phyloP scores from a whole-genome alignment of 2,888 invertebrate genomes.

The Arrhopalites spinosus region DNA sequence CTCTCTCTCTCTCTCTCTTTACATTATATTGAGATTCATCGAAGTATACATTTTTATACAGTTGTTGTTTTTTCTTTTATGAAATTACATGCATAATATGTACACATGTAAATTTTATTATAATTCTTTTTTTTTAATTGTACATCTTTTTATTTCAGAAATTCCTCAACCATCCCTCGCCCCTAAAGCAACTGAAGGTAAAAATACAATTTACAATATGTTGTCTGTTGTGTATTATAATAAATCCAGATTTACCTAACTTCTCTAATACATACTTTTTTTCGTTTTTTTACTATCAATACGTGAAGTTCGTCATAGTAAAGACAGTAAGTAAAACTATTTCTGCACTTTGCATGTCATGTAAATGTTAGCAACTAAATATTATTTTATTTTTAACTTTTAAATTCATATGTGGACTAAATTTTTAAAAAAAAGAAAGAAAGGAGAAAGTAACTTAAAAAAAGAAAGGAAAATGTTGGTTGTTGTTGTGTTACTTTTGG shows the following conservation, averaged over 20 bases:
- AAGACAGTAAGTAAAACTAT: constrained; percentile 52
- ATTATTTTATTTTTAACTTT: not conserved
- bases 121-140: not conserved
- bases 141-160: constrained; percentile 67
- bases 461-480: not conserved
- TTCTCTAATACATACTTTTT: too few relatives aligned
- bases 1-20: not conserved
- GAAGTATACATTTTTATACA: not conserved
- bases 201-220: too few relatives aligned
- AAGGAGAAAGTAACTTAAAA: too few relatives aligned
- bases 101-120: too few relatives aligned
- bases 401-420: not conserved
- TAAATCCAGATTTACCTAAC: too few relatives aligned
- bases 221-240: too few relatives aligned
- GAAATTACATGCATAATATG: too few relatives aligned
- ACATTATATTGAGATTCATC: too few relatives aligned
- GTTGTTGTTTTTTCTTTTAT: not conserved
- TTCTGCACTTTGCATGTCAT: too few relatives aligned
- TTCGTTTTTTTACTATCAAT: too few relatives aligned
- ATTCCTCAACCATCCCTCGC: constrained; percentile 86
- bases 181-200: constrained; percentile 80
- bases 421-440: too few relatives aligned
- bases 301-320: constrained; percentile 66
- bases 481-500: too few relatives aligned
- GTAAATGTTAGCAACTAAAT: not conserved